Evolutionary conservation across 1,140 invertebrate genomes (phyloP).

Genomic region (Sesamia nonagrioides): DNA sequence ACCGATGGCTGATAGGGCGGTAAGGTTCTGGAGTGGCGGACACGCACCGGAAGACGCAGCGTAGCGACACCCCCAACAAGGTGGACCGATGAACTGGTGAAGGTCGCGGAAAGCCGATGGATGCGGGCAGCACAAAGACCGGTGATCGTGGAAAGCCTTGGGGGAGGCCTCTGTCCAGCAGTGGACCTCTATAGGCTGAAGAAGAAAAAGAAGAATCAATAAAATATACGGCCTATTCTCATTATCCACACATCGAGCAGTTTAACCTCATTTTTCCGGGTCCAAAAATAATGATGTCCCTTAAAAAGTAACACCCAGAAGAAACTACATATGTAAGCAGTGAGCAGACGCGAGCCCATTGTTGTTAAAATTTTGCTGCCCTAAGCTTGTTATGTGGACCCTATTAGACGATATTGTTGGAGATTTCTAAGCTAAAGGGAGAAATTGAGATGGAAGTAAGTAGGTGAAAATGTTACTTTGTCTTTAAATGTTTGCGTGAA

Average conservation of each 20-base stretch:
- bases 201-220: too few relatives aligned
- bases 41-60: too few relatives aligned
- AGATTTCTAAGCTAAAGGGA: not conserved
- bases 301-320: not conserved
- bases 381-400: slow-evolving; percentile 15
- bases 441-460: not conserved
- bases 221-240: too few relatives aligned
- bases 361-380: slow-evolving; percentile 12
- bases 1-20: too few relatives aligned
- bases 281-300: not conserved
- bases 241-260: not conserved
- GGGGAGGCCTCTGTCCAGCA: too few relatives aligned
- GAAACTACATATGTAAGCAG: not conserved
- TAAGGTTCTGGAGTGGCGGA: too few relatives aligned
- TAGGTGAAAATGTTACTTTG: slow-evolving; percentile 17
- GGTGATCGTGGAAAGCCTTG: too few relatives aligned
- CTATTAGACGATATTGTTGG: slow-evolving; percentile 22
- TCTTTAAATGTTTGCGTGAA: not conserved
- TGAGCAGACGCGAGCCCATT: not conserved
- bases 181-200: too few relatives aligned
- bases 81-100: too few relatives aligned
- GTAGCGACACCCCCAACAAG: too few relatives aligned
- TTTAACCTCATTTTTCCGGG: not conserved
- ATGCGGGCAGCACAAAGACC: too few relatives aligned
- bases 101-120: too few relatives aligned